Percentiles rank a stretch among this genome's conserved stretches.
phyloP scores from a whole-genome alignment of 2,888 invertebrate species.

The Alentia gelatinosa region DNA sequence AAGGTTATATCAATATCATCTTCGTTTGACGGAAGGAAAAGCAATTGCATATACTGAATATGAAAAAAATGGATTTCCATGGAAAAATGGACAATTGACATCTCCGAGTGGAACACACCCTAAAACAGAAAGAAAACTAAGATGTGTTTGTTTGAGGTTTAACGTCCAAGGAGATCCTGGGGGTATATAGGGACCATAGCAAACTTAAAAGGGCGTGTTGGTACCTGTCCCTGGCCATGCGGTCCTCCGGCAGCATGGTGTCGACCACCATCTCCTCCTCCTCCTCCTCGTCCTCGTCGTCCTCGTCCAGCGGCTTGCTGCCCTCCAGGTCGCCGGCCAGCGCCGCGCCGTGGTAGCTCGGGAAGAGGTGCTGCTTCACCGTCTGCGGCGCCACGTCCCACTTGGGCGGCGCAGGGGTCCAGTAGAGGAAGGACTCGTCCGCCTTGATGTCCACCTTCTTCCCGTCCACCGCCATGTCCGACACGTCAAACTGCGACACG shows the following conservation, averaged over 20 bases:
- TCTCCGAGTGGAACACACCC: too few species aligned
- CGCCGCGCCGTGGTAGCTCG: slow-evolving; percentile 70
- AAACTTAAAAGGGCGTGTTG: too few species aligned
- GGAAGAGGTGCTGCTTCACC: slow-evolving; percentile 76
- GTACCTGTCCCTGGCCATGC: slow-evolving; percentile 61
- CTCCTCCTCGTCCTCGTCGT: slow-evolving; percentile 64
- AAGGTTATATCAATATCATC: too few species aligned
- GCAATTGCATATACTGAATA: too few species aligned
- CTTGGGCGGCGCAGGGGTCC: slow-evolving; percentile 80
- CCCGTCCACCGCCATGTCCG: slow-evolving; percentile 70
- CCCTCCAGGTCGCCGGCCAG: slow-evolving; percentile 36
- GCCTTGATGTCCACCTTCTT: slow-evolving; percentile 65
- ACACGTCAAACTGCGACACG: slow-evolving; percentile 63
- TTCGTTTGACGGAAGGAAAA: too few species aligned
- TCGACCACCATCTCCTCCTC: slow-evolving; percentile 50
- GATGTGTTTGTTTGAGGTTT: too few species aligned
- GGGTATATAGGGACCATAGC: too few species aligned
- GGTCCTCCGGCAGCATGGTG: slow-evolving; percentile 40
- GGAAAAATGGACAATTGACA: too few species aligned
- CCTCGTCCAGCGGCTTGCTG: slow-evolving; percentile 58
- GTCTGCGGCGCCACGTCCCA: slow-evolving; percentile 73
- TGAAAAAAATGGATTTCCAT: too few species aligned
- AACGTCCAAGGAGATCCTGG: too few species aligned
- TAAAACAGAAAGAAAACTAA: too few species aligned
- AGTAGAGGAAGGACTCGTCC: slow-evolving; percentile 77